phyloP scores from a whole-genome alignment of 1,140 invertebrate species.

The Drosophila serrata region DNA sequence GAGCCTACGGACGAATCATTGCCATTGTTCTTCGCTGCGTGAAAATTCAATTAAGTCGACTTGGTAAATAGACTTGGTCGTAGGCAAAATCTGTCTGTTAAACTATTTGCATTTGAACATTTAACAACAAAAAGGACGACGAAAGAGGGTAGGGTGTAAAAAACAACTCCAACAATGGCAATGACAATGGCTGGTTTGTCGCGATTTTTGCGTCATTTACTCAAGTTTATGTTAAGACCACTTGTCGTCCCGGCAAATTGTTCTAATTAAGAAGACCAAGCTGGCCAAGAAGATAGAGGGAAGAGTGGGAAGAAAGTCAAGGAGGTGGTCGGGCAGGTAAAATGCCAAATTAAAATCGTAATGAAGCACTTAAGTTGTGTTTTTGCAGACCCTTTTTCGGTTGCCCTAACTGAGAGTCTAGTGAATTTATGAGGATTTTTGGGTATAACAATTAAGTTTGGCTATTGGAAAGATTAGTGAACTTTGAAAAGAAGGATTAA shows the following conservation, averaged over 20 bases:
- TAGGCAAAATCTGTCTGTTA: slow-evolving; percentile 19
- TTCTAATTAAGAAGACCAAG: slow-evolving; percentile 71
- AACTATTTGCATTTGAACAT: slow-evolving; percentile 73
- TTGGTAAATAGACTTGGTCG: slow-evolving; percentile 44
- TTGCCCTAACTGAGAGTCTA: slow-evolving; percentile 1
- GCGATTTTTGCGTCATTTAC: slow-evolving; percentile 57
- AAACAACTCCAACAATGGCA: slow-evolving; percentile 22
- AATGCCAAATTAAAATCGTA: slow-evolving; percentile 79
- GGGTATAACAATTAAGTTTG: not conserved
- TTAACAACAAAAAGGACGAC: slow-evolving; percentile 28
- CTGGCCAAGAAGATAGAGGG: slow-evolving; percentile 8
- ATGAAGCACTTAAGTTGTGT: slow-evolving; percentile 66
- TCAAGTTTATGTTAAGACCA: slow-evolving; percentile 65
- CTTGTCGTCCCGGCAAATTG: slow-evolving; percentile 73
- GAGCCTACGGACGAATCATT: slow-evolving; percentile 11
- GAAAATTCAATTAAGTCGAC: slow-evolving; percentile 78
- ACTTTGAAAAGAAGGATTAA: not conserved
- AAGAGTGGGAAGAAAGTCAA: not conserved
- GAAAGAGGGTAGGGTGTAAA: not conserved
- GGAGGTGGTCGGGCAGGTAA: slow-evolving; percentile 51
- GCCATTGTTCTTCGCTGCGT: slow-evolving; percentile 51
- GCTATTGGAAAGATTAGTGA: too few relatives aligned
- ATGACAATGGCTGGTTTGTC: slow-evolving; percentile 24
- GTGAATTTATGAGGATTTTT: not conserved
- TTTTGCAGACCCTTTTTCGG: slow-evolving; percentile 31